Evolutionary conservation across 2,888 invertebrate genomes (phyloP), one percentile per base, ranked within the genome.

Genomic region (Synanthedon vespiformis): DNA sequence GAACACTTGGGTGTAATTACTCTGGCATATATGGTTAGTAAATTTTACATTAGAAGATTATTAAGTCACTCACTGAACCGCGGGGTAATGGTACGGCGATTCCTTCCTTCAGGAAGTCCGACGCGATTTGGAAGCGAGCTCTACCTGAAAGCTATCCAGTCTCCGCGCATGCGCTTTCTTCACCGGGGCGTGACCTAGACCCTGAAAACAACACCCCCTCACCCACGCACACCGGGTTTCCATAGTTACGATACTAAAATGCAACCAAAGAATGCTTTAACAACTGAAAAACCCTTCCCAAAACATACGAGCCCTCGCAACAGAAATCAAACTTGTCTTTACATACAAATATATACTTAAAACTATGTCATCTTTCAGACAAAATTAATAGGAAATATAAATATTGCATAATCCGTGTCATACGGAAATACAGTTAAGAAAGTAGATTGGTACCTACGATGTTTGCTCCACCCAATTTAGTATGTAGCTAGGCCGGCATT

Each of bases 181-280:
- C 60, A 51, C 70, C 67, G 70, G 86, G 88, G 88, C 88, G 88
- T 88, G 82, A 88, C 88, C 88, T 88, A 88, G 88, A 88, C 88
- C 88, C 82, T 88, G 88, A 84, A 82, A 80, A 70, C 63, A 60
- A 63, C 82, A 79, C 80, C 84, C 80, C 74, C 72, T 75, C 72
- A 73, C 87, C 86, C 74, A 83, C 82, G 70, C 80, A 63, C 56
- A 67, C 64, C 67, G 53, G 54, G 80, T 85, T 67, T 34, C 77
- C 72, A 83, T 84, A 70, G 81, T 60, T 66, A 84, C 83, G 54
- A 51, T 51, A 56, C 50, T 18, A 53, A 58, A 53, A 47, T 55
- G 59, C 64, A 65, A 58, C 56, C 18, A 50, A 67, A 74, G 72
- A 62, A 56, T 53, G 44, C 50, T n/a, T 6, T 3, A 52, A 64